Base-by-base conservation (phyloP, 1,140 invertebrate genomes). In the Lasaia peninsularis region DNA sequence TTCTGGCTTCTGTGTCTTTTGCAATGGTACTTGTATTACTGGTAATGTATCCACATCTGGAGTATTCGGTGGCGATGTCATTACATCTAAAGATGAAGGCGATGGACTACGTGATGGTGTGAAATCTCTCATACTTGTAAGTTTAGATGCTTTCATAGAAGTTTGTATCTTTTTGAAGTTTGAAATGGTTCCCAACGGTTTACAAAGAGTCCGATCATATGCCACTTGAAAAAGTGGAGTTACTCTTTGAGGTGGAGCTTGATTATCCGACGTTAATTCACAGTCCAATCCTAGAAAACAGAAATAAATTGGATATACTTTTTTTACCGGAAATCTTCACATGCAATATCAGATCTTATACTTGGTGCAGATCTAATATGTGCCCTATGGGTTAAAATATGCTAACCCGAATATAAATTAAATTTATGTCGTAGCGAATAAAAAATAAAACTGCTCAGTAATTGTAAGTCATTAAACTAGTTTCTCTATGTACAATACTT, bases 161-260 rank as follows among this genome's bases (percentile, higher is more conserved):
- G 64, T 69, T 65, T 18, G 58, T 20, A 85, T 28, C 66, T 74
- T 80, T 44, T 64, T 67, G 70, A 85, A 80, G 67, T 84, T 71
- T 16, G 63, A 58, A 9, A 87, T 48, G 0, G 85, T 86, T 14
- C 80, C 80, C 60, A 88, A 63, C 18, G 85, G 84, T 71, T 62
- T 83, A 76, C 82, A 86, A 5, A 86, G 69, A 48, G 60, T 78
- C 51, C 80, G 69, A 75, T 88, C 85, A 63, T 88, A 88, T 33
- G 71, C 71, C 20, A 88, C 85, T 79, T 88, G 85, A 65, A 88
- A 88, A 51, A 88, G 67, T 34, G 85, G 85, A 63, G 79, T 72
- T 31, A 86, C 74, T 60, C 75, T 91, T 92, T 8, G 92, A 90
- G 65, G 91, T 52, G 91, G 62, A 59, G 58, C 57, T 56, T 71